Evolutionary conservation across 2,888 invertebrate species (phyloP), one percentile per base, ranked within the genome.

Genomic region (Athalia cordata): DNA sequence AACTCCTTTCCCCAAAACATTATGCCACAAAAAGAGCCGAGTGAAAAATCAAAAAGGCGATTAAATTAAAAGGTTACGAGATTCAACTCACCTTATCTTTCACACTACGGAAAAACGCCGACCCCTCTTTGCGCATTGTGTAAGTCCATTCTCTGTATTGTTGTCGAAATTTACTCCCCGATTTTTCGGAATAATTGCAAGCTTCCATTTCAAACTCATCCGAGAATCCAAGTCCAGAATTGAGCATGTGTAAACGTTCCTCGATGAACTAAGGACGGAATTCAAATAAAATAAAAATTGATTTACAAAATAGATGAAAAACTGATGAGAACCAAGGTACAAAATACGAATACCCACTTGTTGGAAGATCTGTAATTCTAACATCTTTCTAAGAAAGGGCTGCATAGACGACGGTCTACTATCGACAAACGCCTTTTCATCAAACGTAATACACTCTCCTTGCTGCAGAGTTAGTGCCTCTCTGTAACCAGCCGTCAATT

Each of bases 151-250:
- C 97, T 83, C 93, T 93, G 90, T 96, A 96, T 81, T 94, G 93
- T 81, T 94, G 93, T 89, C 93, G 93, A 81, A 94, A 90, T 88
- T 93, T 93, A 64, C 92, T 92, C 82, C 92, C 92, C 61, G 93
- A 92, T 86, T 94, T 94, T 82, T 94, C 94, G 5, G 93, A 93
- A 87, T 94, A 93, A 81, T 92, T 93, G 90, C 93, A 95, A 79
- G 94, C 95, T 90, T 99, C 98, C 87, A 95, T 93, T 91, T 99
- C 99, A 90, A 99, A 99, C 88, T 98, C 97, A 89, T 99, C 99
- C 55, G 96, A 96, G 89, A 97, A 97, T 0, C 98, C 97, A 79
- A 95, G 92, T 0, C 99, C 98, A n/a, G 95, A 95, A 89, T 98
- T 98, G 81, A 99, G 92, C 93, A 98, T 94, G 84, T 96, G 96